Conservation (phyloP, 2,888 invertebrate genomes). For the Synergus itoensis region DNA sequence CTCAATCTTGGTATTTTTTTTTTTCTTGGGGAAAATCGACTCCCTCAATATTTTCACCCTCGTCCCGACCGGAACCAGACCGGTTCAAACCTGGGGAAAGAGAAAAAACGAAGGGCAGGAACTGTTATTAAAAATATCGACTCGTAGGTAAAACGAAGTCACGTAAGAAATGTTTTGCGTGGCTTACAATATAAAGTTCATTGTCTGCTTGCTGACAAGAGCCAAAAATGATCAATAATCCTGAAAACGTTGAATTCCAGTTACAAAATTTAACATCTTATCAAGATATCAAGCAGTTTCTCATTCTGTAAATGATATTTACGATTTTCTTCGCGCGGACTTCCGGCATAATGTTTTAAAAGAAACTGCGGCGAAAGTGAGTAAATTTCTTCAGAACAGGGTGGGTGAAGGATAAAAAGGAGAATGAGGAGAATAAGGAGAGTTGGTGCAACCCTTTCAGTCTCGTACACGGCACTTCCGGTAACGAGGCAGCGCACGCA, state of each 20-base stretch:
- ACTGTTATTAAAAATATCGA: conserved; percentile 39
- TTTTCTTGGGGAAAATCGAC: neutral
- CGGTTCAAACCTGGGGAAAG: neutral
- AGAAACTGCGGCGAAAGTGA: neutral
- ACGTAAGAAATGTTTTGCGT: conserved; percentile 38
- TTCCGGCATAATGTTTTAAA: neutral
- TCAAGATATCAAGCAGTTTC: neutral
- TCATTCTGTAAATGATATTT: conserved; percentile 3
- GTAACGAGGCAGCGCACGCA: conserved; percentile 47
- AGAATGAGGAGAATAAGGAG: neutral
- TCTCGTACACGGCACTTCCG: conserved; percentile 50
- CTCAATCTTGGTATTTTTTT: conserved; percentile 48
- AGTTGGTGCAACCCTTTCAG: conserved; percentile 52
- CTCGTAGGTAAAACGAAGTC: conserved; percentile 34
- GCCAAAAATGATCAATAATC: conserved; percentile 30
- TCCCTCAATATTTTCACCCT: neutral
- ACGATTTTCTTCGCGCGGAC: neutral
- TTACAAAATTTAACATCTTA: neutral
- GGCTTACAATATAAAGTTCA: conserved; percentile 35
- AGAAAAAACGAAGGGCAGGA: neutral
- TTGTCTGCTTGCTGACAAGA: conserved; percentile 10
- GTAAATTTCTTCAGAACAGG: conserved; percentile 14
- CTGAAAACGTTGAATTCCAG: conserved; percentile 16
- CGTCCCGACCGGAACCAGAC: neutral
- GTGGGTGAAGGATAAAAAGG: neutral